phyloP scores from a whole-genome alignment of 2,888 invertebrate genomes.

The Protophormia terraenovae region DNA sequence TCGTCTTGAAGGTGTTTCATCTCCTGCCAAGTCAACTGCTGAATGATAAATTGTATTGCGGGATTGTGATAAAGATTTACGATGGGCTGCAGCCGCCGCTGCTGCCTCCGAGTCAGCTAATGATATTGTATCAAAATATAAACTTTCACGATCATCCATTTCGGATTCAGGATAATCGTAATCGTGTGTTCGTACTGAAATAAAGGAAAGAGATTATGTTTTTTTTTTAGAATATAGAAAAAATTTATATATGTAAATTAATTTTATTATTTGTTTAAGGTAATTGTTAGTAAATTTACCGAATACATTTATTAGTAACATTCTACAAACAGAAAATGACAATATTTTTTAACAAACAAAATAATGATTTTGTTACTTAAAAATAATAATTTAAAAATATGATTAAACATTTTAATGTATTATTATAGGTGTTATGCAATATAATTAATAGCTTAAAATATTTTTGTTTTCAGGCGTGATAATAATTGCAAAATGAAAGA shows the following conservation, averaged over 20 bases:
- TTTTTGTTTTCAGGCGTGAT: no score
- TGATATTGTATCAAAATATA: slow-evolving; percentile 81
- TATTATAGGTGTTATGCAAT: no score
- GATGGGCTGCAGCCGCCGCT: slow-evolving; percentile 79
- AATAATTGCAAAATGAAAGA: no score
- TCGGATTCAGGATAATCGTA: slow-evolving; percentile 80
- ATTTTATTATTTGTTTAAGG: no score
- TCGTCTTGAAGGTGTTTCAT: slow-evolving; percentile 75
- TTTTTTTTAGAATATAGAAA: not conserved
- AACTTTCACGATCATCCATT: slow-evolving; percentile 81
- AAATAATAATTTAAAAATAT: no score
- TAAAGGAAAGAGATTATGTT: not conserved
- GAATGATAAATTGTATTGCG: slow-evolving; percentile 85
- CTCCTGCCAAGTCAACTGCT: slow-evolving; percentile 82
- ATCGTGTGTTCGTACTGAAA: slow-evolving; percentile 80
- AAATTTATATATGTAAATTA: no score
- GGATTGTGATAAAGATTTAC: slow-evolving; percentile 83
- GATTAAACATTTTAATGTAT: no score
- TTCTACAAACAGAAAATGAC: not conserved
- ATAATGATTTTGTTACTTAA: not conserved
- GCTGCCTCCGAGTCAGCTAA: slow-evolving; percentile 80
- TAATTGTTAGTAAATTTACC: not conserved
- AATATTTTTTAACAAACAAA: not conserved
- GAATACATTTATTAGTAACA: not conserved
- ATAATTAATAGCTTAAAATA: no score